These are phyloP conservation scores for Montipora capricornis DNA, from an alignment of 64 coral and sea anemone genomes.

Conservation along the genomic window DNA sequence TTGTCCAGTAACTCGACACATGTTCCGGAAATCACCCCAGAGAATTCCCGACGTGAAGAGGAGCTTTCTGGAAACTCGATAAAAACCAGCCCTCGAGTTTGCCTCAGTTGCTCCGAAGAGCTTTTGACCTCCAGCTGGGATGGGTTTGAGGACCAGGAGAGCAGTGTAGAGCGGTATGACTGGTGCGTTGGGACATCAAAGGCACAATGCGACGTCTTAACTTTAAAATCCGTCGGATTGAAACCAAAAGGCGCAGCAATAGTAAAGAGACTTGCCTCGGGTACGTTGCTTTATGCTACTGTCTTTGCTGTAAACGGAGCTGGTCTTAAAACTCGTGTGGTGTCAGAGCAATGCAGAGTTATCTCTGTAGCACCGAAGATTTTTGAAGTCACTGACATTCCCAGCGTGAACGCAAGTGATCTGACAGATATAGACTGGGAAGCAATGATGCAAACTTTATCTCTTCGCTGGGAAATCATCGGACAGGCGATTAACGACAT, in stretches of 20 bases:
- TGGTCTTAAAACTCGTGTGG: slow-evolving; percentile 58
- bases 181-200: slow-evolving; percentile 87
- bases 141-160: slow-evolving; percentile 87
- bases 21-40: neutral
- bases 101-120: slow-evolving; percentile 88
- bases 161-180: slow-evolving; percentile 54
- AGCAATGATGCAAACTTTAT: slow-evolving; percentile 70
- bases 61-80: neutral
- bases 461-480: slow-evolving; percentile 70
- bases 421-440: slow-evolving; percentile 86
- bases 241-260: slow-evolving; percentile 61
- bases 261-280: slow-evolving; percentile 58
- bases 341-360: slow-evolving; percentile 61
- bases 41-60: neutral
- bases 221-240: neutral
- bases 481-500: slow-evolving; percentile 60
- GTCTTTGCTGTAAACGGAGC: slow-evolving; percentile 60
- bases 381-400: slow-evolving; percentile 70
- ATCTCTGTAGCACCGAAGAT: slow-evolving; percentile 80
- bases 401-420: slow-evolving; percentile 52
- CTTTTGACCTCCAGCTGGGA: slow-evolving; percentile 80
- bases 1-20: neutral
- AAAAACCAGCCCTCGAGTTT: neutral
- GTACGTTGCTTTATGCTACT: slow-evolving; percentile 74
- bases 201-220: slow-evolving; percentile 66